Evolutionary conservation across 2,113 vertebrate species (phyloP).

Genomic region (Catharus fuscescens): DNA sequence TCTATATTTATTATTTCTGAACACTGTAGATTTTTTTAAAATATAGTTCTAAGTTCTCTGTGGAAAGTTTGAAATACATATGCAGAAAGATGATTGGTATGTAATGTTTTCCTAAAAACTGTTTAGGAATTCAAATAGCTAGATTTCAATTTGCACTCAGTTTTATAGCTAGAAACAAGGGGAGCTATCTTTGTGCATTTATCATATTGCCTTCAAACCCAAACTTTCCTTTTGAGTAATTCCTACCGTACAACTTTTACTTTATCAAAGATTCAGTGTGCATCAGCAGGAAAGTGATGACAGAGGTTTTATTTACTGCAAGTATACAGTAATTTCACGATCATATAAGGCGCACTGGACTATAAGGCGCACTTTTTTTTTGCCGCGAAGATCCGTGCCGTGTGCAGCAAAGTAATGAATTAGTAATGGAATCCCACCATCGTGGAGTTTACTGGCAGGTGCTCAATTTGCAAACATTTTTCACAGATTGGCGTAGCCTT

Average conservation of each 20-base stretch:
- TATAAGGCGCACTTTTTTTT: too few relatives aligned
- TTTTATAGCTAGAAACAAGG: not conserved
- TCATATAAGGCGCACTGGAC: too few relatives aligned
- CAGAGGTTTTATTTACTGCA: not conserved
- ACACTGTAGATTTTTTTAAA: not conserved
- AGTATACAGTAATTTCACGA: too few relatives aligned
- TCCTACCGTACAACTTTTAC: not conserved
- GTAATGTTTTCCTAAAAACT: not conserved
- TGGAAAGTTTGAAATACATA: not conserved
- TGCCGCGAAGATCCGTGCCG: too few relatives aligned
- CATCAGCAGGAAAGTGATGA: not conserved
- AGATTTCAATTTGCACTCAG: not conserved
- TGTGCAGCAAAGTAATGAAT: too few relatives aligned
- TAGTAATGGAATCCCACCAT: too few relatives aligned
- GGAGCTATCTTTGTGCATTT: not conserved
- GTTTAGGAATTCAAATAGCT: not conserved
- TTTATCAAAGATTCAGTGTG: not conserved
- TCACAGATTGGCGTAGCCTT: too few relatives aligned
- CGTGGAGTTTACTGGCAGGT: too few relatives aligned
- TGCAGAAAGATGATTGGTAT: not conserved
- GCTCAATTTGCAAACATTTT: too few relatives aligned
- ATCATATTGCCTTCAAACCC: not conserved
- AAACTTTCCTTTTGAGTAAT: not conserved
- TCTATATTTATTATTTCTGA: slow-evolving; percentile 15
- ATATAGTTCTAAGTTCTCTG: not conserved